phyloP scores from a whole-genome alignment of 1,140 invertebrate species.

The Panagrolaimus sp. region DNA sequence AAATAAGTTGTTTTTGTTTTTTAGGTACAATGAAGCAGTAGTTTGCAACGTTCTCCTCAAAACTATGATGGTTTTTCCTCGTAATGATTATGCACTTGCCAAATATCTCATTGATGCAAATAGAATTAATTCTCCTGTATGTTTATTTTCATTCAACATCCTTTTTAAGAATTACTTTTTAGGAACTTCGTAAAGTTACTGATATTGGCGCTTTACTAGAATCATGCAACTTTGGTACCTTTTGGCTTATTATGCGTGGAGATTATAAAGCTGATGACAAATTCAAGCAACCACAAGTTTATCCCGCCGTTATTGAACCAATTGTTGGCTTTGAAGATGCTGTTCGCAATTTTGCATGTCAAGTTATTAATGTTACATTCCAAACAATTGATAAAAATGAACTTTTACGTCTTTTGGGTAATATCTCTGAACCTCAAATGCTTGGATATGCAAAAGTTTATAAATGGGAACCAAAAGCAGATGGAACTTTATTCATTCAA shows the following conservation, averaged over 20 bases:
- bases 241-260: constrained; percentile 71
- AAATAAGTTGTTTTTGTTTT: constrained; percentile 15
- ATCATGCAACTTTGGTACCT: constrained; percentile 54
- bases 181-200: constrained; percentile 52
- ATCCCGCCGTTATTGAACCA: constrained; percentile 56
- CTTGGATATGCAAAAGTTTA: constrained; percentile 32
- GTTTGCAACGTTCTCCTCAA: constrained; percentile 52
- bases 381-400: constrained; percentile 81
- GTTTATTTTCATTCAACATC: neutral
- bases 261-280: constrained; percentile 54
- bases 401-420: constrained; percentile 76
- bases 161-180: constrained; percentile 15
- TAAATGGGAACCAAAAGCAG: constrained; percentile 39
- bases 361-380: constrained; percentile 92
- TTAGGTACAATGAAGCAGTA: constrained; percentile 53
- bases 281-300: constrained; percentile 56
- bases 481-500: constrained; percentile 39
- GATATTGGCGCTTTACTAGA: constrained; percentile 51
- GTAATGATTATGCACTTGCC: constrained; percentile 55
- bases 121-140: constrained; percentile 41
- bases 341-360: constrained; percentile 91
- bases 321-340: constrained; percentile 88
- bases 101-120: constrained; percentile 56
- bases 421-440: constrained; percentile 63
- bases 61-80: constrained; percentile 57